phyloP scores from a whole-genome alignment of 2,888 invertebrate species.

The Agriopis leucophaearia region DNA sequence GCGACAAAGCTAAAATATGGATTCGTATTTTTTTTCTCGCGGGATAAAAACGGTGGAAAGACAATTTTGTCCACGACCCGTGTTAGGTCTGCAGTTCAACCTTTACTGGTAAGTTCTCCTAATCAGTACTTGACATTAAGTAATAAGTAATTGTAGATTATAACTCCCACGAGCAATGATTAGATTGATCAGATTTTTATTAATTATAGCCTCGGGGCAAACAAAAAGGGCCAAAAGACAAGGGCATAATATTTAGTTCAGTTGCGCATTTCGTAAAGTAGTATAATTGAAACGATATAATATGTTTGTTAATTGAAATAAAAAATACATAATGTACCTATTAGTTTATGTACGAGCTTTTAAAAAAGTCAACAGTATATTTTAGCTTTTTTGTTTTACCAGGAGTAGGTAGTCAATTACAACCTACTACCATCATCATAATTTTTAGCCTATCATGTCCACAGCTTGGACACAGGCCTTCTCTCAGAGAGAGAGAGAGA shows the following conservation, averaged over 20 bases:
- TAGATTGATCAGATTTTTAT: constrained; percentile 19
- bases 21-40: too few relatives aligned
- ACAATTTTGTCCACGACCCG: background rate
- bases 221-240: constrained; percentile 12
- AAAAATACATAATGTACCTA: background rate
- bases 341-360: too few relatives aligned
- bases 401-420: too few relatives aligned
- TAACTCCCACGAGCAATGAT: constrained; percentile 20
- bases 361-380: too few relatives aligned
- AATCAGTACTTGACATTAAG: constrained; percentile 5
- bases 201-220: constrained; percentile 14
- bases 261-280: constrained; percentile 12
- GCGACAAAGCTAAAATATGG: too few relatives aligned
- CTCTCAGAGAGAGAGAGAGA: too few relatives aligned
- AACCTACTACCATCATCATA: too few relatives aligned
- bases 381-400: too few relatives aligned
- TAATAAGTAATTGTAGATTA: constrained; percentile 7
- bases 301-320: background rate
- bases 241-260: constrained; percentile 1
- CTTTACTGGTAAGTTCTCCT: background rate
- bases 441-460: too few relatives aligned
- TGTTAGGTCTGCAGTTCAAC: background rate
- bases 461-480: too few relatives aligned
- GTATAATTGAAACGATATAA: background rate
- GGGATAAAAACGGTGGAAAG: too few relatives aligned